Conservation (phyloP, 2,797 vertebrate genomes). For the Choloepus didactylus region DNA sequence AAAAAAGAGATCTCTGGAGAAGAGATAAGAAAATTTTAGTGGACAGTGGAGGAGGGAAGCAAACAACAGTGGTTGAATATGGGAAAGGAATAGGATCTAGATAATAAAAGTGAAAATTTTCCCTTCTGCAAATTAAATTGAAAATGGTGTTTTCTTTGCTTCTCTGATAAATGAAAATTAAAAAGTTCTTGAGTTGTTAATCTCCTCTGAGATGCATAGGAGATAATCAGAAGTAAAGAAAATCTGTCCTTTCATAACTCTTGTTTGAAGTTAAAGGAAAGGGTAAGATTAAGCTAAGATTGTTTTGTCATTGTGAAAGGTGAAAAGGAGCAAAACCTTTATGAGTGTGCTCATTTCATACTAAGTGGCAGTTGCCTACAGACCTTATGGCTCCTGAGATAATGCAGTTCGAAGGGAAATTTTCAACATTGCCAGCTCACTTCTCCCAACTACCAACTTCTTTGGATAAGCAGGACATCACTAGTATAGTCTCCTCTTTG, state of each 20-base stretch:
- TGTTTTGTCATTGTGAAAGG: background rate
- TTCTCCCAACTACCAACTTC: background rate
- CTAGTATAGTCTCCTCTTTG: background rate
- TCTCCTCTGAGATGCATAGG: background rate
- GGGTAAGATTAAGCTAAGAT: background rate
- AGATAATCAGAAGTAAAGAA: background rate
- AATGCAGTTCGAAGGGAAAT: background rate
- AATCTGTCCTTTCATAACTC: background rate
- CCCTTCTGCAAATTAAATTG: background rate
- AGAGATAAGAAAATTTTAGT: constrained; percentile 43
- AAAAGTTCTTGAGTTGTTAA: background rate
- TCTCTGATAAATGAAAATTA: constrained; percentile 53
- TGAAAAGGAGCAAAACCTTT: background rate
- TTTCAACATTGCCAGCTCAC: background rate
- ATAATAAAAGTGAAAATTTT: background rate
- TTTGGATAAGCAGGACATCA: background rate
- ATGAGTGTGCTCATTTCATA: background rate
- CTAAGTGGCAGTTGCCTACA: background rate
- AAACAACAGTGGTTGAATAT: background rate
- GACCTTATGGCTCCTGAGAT: background rate
- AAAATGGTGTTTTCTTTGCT: constrained; percentile 45
- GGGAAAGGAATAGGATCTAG: background rate
- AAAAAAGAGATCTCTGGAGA: constrained; percentile 49
- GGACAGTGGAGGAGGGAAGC: background rate
- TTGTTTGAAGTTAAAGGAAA: background rate